Conservation (phyloP, 2,113 vertebrate genomes). For the Tyrannus savana region DNA sequence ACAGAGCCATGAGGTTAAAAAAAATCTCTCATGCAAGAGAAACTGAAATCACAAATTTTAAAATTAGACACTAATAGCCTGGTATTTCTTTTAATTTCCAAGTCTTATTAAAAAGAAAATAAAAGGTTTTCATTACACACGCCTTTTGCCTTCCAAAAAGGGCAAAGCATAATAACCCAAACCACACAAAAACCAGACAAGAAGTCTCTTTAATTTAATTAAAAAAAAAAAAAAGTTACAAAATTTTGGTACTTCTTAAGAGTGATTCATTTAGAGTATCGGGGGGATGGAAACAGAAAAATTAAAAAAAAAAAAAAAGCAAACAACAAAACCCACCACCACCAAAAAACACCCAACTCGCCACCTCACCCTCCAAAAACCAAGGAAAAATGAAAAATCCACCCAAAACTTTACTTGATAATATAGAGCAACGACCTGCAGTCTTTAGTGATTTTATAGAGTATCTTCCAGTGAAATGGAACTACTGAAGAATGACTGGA, state of each 20-base stretch:
- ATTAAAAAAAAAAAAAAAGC: background rate
- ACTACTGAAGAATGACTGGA: background rate
- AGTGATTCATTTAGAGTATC: background rate
- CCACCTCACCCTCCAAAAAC: background rate
- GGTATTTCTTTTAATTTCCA: background rate
- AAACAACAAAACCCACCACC: background rate
- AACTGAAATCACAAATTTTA: background rate
- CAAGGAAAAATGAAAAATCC: background rate
- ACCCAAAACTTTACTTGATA: background rate
- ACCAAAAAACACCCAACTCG: background rate
- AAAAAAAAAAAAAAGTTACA: background rate
- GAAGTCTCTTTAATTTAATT: background rate
- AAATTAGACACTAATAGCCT: background rate
- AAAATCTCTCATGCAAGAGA: background rate
- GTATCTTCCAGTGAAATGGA: background rate
- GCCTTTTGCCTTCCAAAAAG: background rate
- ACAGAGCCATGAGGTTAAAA: background rate
- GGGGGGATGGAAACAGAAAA: background rate
- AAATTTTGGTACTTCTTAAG: background rate
- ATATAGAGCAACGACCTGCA: background rate
- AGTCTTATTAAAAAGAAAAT: background rate
- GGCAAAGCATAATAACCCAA: accelerated
- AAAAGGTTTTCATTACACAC: background rate
- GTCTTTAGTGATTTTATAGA: background rate
- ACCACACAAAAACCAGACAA: background rate